Conservation (phyloP, 2,113 vertebrate genomes). For the Charina bottae region DNA sequence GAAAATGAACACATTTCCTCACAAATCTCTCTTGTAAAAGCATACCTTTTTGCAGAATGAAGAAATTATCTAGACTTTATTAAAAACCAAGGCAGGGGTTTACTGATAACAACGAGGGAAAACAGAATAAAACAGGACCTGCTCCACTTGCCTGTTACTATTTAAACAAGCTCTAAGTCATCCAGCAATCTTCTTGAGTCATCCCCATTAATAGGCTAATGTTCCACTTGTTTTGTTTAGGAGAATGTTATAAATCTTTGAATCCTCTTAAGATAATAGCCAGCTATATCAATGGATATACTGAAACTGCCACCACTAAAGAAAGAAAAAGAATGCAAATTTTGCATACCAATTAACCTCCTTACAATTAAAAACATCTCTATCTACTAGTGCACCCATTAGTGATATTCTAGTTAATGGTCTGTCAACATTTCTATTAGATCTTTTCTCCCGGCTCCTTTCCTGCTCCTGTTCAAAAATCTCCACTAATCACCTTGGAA, state of each 20-base stretch:
- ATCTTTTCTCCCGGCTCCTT: slow-evolving; percentile 37
- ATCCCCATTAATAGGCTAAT: slow-evolving; percentile 44
- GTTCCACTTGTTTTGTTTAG: slow-evolving; percentile 53
- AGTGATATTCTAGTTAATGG: slow-evolving; percentile 64
- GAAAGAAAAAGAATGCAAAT: slow-evolving; percentile 68
- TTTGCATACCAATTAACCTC: slow-evolving; percentile 62
- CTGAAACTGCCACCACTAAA: slow-evolving; percentile 59
- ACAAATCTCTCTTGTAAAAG: neutral
- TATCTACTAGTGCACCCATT: slow-evolving; percentile 63
- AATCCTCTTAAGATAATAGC: slow-evolving; percentile 51
- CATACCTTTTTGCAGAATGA: neutral
- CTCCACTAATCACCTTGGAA: slow-evolving; percentile 65
- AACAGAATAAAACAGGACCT: slow-evolving; percentile 24
- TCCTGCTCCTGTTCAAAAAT: slow-evolving; percentile 53
- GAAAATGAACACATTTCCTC: neutral
- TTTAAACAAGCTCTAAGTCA: slow-evolving; percentile 39
- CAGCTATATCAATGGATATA: slow-evolving; percentile 43
- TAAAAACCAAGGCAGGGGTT: neutral
- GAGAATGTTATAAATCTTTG: slow-evolving; percentile 65
- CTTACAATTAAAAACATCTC: slow-evolving; percentile 68
- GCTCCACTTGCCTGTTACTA: slow-evolving; percentile 4
- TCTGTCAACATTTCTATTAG: slow-evolving; percentile 69
- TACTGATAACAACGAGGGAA: neutral
- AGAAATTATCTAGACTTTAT: neutral
- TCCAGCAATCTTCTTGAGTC: slow-evolving; percentile 27